Percentiles rank a stretch among this genome's conserved stretches.
Conservation (phyloP, 2,113 vertebrate genomes). For the Turnix velox region DNA sequence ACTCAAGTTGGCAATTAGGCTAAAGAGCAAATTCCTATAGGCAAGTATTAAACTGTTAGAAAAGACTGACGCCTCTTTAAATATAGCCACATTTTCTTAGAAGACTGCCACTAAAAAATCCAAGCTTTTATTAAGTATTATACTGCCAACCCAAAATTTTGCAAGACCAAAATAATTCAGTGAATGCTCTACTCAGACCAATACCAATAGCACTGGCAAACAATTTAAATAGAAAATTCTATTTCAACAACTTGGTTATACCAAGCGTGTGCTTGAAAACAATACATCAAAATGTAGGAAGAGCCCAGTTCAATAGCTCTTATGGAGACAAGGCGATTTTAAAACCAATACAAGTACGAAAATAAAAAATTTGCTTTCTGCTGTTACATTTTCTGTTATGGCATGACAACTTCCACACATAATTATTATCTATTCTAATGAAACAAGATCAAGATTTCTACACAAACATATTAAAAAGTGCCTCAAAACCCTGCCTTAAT, state of each 20-base stretch:
- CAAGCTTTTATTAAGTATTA: background rate
- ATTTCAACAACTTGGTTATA: background rate
- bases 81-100: background rate
- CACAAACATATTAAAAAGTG: background rate
- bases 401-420: background rate
- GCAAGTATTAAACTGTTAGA: background rate
- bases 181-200: background rate
- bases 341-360: background rate
- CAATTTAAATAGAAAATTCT: background rate
- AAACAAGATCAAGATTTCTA: background rate
- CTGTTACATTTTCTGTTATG: background rate
- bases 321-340: background rate
- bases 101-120: background rate
- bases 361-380: background rate
- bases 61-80: background rate
- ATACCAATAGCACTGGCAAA: background rate
- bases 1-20: background rate
- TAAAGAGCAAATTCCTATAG: background rate
- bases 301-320: background rate
- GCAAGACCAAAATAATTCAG: background rate
- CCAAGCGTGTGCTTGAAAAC: background rate
- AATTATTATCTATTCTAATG: background rate
- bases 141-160: background rate
- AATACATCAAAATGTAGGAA: background rate
- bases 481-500: background rate